Percentiles rank a stretch among this genome's conserved stretches.
These are phyloP conservation scores for Cricetomys ansorgei DNA, from an alignment of 2,113 vertebrate species.

Conservation along the genomic window DNA sequence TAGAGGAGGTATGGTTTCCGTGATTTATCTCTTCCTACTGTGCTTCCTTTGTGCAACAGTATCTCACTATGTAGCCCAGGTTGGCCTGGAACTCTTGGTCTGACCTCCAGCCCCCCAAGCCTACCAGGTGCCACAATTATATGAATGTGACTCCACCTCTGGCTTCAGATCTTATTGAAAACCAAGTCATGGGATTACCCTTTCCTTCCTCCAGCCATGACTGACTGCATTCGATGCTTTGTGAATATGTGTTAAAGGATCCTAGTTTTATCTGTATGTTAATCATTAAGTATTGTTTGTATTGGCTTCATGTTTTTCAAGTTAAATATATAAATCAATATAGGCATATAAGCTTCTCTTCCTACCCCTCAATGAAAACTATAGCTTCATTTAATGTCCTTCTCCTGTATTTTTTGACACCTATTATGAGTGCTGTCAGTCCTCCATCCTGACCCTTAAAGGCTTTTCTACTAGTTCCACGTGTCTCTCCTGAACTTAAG, in stretches of 20 bases:
- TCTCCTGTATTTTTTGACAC: background rate
- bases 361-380: background rate
- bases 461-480: background rate
- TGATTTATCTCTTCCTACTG: background rate
- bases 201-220: background rate
- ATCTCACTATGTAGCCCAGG: background rate
- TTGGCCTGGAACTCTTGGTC: background rate
- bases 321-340: background rate
- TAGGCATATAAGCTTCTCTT: background rate
- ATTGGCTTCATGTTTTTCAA: background rate
- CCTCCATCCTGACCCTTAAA: background rate
- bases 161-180: background rate
- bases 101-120: no score
- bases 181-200: background rate
- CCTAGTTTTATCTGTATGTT: slow-evolving; percentile 39
- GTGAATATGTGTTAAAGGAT: background rate
- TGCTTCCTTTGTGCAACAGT: background rate
- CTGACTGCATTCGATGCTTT: background rate
- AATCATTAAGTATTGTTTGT: background rate
- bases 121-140: background rate
- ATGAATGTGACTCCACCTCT: background rate
- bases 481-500: background rate
- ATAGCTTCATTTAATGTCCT: background rate
- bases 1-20: background rate
- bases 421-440: background rate